Conservation (phyloP, 2,797 vertebrate genomes). For the Sparus aurata region DNA sequence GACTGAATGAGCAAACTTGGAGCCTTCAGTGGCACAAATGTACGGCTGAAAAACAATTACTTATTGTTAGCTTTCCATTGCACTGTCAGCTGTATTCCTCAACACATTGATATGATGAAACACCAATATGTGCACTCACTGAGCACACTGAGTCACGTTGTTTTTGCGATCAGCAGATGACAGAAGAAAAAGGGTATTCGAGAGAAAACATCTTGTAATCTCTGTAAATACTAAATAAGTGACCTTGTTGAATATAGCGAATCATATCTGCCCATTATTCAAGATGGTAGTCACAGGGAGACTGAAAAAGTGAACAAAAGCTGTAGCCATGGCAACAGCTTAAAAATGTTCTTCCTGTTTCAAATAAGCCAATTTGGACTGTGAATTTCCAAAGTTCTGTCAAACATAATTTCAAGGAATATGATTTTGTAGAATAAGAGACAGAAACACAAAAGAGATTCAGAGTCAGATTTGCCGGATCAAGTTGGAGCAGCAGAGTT, state of each 20-base stretch:
- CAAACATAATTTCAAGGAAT: neutral
- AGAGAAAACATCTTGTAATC: neutral
- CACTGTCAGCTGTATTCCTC: neutral
- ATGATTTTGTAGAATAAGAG: neutral
- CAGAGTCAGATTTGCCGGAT: neutral
- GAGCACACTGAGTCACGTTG: neutral
- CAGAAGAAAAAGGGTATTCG: neutral
- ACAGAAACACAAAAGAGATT: neutral
- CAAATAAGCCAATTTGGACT: neutral
- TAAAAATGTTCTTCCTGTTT: neutral
- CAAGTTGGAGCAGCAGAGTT: neutral
- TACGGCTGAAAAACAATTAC: neutral
- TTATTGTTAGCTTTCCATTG: no score
- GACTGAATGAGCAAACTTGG: neutral
- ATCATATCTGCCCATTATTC: neutral
- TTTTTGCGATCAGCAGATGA: neutral
- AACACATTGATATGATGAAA: neutral
- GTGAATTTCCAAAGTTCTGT: neutral
- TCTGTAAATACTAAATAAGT: neutral
- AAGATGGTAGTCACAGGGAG: neutral
- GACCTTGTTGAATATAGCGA: neutral
- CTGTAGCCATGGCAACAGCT: slow-evolving; percentile 30
- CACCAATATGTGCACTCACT: neutral
- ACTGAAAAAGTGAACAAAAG: neutral
- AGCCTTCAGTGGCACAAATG: neutral